Evolutionary conservation across 2,888 invertebrate species (phyloP), one percentile per base, ranked within the genome.

Genomic region (Drosophila emarginata): DNA sequence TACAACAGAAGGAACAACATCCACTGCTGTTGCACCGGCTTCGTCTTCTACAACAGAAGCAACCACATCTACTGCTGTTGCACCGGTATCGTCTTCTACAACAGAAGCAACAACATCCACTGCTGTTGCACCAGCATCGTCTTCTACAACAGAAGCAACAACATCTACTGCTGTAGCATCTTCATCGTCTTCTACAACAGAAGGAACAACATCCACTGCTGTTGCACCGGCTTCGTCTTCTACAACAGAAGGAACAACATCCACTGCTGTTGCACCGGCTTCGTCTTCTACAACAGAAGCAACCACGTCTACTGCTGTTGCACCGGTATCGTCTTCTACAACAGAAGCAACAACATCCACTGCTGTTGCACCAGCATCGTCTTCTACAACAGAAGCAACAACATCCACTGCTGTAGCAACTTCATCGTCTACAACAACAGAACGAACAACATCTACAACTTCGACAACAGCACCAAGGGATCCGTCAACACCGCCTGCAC

Each of bases 371-470:
- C 3, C 32, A 32, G 1, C 32, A 1, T 32, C 32, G 6, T 28
- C 28, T 28, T 4, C 28, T 5, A 28, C 28, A 28, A 28, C 28
- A 6, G 28, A 28, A 6, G 5, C 4, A 28, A 28, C 28, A 5
- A 28, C 28, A 28, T 58, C 64, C 5, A 32, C 64, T 9, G 64
- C 64, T 4, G 26, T 60, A 18, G 39, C 52, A 3, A 15, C 32
- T 0, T 32, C 64, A 5, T 32, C 63, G 6, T 11, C 26, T 4
- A 6, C 39, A 14, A 15, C 39, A 39, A 14, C 39, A 7, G 12
- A n/a, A n/a, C 1, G 14, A 14, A 2, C 39, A 14, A 2, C 7
- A 15, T 14, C 39, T 14, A 14, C 39, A 15, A 7, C 39, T 4
- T 37, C 37, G 0, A 14, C 39, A 4, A 14, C 39, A 14, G 37